Evolutionary conservation across 2,888 invertebrate genomes (phyloP).

Genomic region (Cephus pygmeus): DNA sequence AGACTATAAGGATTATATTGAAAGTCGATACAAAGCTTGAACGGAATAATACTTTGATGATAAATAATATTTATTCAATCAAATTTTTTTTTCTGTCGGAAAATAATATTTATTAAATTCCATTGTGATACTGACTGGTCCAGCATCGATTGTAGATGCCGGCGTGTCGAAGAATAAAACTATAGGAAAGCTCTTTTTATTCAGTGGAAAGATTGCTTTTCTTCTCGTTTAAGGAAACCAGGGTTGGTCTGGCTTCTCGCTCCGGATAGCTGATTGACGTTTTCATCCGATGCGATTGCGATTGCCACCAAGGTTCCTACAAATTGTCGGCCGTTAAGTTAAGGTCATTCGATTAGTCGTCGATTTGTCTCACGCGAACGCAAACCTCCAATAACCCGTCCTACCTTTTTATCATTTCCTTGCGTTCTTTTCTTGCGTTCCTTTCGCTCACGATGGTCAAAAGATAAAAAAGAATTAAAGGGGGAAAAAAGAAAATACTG

Average conservation of each 20-base stretch:
- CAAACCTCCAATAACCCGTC: not conserved
- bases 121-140: not conserved
- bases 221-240: not conserved
- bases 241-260: not conserved
- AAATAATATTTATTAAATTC: not conserved
- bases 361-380: constrained; percentile 26
- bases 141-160: not conserved
- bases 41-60: not conserved
- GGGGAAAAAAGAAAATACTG: constrained; percentile 4
- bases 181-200: not conserved
- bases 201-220: not conserved
- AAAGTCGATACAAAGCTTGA: not conserved
- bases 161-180: not conserved
- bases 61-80: not conserved
- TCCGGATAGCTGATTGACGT: constrained; percentile 21
- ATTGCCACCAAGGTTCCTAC: constrained; percentile 13
- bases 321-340: constrained; percentile 25
- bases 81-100: too few relatives aligned
- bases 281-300: constrained; percentile 16
- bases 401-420: constrained; percentile 6
- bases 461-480: constrained; percentile 11
- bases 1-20: not conserved
- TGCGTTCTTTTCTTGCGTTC: constrained; percentile 1
- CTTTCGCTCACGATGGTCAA: constrained; percentile 14
- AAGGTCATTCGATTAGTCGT: constrained; percentile 31